Evolutionary conservation across 2,113 vertebrate species (phyloP).

Genomic region (Mormyrus iriodes): DNA sequence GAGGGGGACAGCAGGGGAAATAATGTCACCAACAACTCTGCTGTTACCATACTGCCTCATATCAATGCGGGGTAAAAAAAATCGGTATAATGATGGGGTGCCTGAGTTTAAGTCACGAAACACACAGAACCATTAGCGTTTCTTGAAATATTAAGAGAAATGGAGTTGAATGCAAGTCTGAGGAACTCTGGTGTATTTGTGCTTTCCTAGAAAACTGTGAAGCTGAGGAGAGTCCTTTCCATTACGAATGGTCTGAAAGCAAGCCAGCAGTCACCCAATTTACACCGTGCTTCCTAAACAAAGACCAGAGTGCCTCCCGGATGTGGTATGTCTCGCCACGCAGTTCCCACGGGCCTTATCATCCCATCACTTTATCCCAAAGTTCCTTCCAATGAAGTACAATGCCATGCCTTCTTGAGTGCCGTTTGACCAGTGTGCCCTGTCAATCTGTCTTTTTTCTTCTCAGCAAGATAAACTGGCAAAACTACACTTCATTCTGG

Average conservation of each 20-base stretch:
- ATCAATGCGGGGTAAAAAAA: background rate
- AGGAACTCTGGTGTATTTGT: background rate
- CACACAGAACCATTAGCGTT: background rate
- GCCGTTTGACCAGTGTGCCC: background rate
- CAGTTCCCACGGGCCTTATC: background rate
- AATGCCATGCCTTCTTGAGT: background rate
- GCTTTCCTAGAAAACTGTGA: slow-evolving; percentile 64
- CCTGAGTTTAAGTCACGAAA: background rate
- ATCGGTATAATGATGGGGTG: background rate
- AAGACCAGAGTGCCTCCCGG: slow-evolving; percentile 65
- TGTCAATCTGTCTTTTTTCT: slow-evolving; percentile 12
- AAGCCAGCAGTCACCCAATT: slow-evolving; percentile 53
- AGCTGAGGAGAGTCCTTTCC: slow-evolving; percentile 53
- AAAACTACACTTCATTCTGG: slow-evolving; percentile 71
- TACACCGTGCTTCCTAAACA: slow-evolving; percentile 68
- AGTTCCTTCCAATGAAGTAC: background rate
- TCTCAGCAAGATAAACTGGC: slow-evolving; percentile 54
- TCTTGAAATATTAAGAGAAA: background rate
- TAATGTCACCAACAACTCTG: background rate
- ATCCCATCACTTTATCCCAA: background rate
- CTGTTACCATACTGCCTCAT: background rate
- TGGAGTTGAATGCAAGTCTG: background rate
- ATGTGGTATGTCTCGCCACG: slow-evolving; percentile 66
- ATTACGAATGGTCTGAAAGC: slow-evolving; percentile 71
- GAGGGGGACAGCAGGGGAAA: background rate